phyloP scores from a whole-genome alignment of 2,888 invertebrate genomes.

The Caprella mutica region DNA sequence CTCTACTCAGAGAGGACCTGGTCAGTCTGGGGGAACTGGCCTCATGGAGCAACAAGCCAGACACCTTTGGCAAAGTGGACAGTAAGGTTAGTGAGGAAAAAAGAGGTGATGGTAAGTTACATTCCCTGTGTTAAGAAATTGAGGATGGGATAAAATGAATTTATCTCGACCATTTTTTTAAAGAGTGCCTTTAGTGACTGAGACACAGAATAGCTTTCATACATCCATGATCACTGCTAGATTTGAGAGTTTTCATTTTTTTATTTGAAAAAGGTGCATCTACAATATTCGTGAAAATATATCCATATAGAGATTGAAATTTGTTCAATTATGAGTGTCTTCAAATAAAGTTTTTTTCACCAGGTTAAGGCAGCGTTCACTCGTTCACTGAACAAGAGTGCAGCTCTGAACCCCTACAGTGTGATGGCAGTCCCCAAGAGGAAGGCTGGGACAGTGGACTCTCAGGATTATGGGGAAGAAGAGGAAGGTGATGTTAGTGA shows the following conservation, averaged over 20 bases:
- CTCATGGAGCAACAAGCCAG: conserved; percentile 65
- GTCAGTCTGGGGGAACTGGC: conserved; percentile 77
- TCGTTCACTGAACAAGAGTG: conserved; percentile 76
- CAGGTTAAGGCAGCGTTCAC: conserved; percentile 90
- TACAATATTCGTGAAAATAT: background rate
- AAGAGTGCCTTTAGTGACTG: too few relatives aligned
- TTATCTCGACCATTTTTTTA: too few relatives aligned
- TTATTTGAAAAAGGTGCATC: background rate
- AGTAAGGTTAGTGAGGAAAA: conserved; percentile 45
- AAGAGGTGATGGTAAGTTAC: background rate
- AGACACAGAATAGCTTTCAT: too few relatives aligned
- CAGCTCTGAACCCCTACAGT: conserved; percentile 65
- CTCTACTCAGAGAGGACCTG: conserved; percentile 78
- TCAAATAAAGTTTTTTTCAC: conserved; percentile 24
- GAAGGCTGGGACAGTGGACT: conserved; percentile 41
- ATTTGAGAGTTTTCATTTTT: too few relatives aligned
- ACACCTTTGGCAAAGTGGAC: conserved; percentile 64
- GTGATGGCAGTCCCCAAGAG: conserved; percentile 50
- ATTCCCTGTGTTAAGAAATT: background rate
- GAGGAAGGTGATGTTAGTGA: conserved; percentile 37
- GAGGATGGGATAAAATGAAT: too few relatives aligned
- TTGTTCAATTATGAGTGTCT: background rate
- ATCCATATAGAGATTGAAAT: background rate
- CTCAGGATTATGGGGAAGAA: conserved; percentile 41
- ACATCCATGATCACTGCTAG: too few relatives aligned